Percentiles rank a stretch among this genome's conserved stretches.
Conservation (phyloP, 2,113 vertebrate species). For the Rafetus swinhoei region DNA sequence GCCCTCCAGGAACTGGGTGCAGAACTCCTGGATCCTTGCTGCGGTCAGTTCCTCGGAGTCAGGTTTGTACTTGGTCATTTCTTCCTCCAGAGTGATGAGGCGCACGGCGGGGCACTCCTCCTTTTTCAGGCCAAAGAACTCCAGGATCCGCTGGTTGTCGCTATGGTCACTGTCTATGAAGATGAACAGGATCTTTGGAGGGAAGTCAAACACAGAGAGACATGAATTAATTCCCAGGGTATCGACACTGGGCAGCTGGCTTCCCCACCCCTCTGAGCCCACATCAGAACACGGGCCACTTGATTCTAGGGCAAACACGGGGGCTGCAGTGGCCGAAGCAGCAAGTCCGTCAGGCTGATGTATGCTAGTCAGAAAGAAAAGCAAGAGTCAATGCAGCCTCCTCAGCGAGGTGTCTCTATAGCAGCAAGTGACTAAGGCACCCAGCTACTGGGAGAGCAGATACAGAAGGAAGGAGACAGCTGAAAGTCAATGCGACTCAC, state of each 20-base stretch:
- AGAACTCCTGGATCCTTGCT: slow-evolving; percentile 90
- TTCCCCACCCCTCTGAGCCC: neutral
- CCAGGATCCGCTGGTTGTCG: slow-evolving; percentile 97
- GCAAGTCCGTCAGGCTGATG: too few relatives aligned
- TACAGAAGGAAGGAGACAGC: rapidly evolving
- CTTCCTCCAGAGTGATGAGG: slow-evolving; percentile 97
- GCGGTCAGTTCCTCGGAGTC: slow-evolving; percentile 86
- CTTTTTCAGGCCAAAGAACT: slow-evolving; percentile 98
- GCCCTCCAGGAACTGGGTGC: slow-evolving; percentile 89
- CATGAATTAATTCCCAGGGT: rapidly evolving
- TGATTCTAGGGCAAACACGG: rapidly evolving
- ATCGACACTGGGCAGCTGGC: rapidly evolving
- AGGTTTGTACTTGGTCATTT: slow-evolving; percentile 99
- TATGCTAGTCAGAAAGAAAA: neutral
- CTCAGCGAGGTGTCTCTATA: neutral
- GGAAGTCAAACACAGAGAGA: neutral
- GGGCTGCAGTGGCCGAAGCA: neutral
- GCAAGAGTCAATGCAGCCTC: neutral
- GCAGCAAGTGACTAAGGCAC: neutral
- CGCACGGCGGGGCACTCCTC: slow-evolving; percentile 96
- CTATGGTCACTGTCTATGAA: slow-evolving; percentile 95
- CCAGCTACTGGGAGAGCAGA: neutral
- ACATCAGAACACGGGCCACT: rapidly evolving
- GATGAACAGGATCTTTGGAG: slow-evolving; percentile 95
- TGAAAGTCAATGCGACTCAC: neutral